phyloP scores from a whole-genome alignment of 2,113 vertebrate genomes.

The Donacobius atricapilla region DNA sequence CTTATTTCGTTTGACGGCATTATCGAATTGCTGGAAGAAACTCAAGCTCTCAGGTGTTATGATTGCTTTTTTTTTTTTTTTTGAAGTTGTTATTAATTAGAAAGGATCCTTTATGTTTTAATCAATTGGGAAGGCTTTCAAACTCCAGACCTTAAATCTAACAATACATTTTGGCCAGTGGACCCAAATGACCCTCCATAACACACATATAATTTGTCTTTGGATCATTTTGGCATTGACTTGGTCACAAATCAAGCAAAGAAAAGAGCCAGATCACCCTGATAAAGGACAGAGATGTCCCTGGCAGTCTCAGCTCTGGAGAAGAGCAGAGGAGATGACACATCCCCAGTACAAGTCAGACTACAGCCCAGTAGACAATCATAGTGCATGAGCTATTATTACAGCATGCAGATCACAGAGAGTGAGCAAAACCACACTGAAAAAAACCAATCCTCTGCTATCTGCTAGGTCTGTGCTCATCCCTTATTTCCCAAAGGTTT shows the following conservation, averaged over 20 bases:
- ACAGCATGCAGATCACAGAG: not conserved
- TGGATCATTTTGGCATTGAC: not conserved
- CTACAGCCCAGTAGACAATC: not conserved
- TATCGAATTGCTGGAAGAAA: not conserved
- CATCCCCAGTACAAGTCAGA: not conserved
- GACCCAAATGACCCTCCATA: not conserved
- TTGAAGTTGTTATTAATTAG: not conserved
- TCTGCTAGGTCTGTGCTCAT: not conserved
- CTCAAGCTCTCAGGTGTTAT: not conserved
- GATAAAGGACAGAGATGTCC: not conserved
- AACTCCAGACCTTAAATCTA: not conserved
- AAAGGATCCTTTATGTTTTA: not conserved
- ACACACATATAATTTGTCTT: not conserved
- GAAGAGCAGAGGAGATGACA: not conserved
- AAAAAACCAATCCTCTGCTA: not conserved
- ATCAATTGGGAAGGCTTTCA: slow-evolving; percentile 1
- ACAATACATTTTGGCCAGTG: not conserved
- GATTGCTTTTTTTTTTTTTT: not conserved
- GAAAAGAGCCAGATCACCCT: not conserved
- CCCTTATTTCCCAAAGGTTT: not conserved
- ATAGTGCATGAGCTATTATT: not conserved
- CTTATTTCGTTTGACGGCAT: not conserved
- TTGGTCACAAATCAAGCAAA: not conserved
- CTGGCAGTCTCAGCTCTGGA: not conserved
- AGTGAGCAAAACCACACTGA: not conserved